Evolutionary conservation across 2,113 vertebrate species (phyloP).

Genomic region (Aplodontia rufa): DNA sequence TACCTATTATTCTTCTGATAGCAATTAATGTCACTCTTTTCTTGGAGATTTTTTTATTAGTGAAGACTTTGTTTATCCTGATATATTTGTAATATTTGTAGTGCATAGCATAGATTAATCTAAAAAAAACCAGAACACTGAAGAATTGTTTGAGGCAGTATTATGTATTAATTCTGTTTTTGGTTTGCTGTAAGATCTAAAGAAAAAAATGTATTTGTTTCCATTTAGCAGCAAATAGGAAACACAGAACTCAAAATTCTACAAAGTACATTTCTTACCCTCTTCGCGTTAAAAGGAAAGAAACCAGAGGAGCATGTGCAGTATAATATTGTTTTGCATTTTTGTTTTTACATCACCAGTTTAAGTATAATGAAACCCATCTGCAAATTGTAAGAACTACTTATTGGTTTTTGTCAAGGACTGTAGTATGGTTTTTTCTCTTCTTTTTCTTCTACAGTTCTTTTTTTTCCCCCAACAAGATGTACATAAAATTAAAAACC

Average conservation of each 20-base stretch:
- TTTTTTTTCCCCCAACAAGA: slow-evolving; percentile 75
- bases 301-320: slow-evolving; percentile 71
- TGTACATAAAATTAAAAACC: slow-evolving; percentile 86
- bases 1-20: slow-evolving; percentile 12
- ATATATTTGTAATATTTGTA: slow-evolving; percentile 55
- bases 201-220: slow-evolving; percentile 75
- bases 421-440: slow-evolving; percentile 25
- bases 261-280: slow-evolving; percentile 71
- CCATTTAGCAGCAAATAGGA: slow-evolving; percentile 74
- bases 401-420: slow-evolving; percentile 72
- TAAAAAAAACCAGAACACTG: slow-evolving; percentile 26
- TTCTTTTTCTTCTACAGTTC: slow-evolving; percentile 64
- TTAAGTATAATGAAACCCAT: slow-evolving; percentile 77
- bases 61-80: slow-evolving; percentile 55
- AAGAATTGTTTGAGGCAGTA: slow-evolving; percentile 60
- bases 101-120: slow-evolving; percentile 46
- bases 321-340: slow-evolving; percentile 67
- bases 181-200: slow-evolving; percentile 64
- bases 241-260: slow-evolving; percentile 70
- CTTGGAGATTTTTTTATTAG: slow-evolving; percentile 41
- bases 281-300: slow-evolving; percentile 75
- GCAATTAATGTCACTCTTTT: slow-evolving; percentile 47
- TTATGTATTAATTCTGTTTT: slow-evolving; percentile 74
- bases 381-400: slow-evolving; percentile 73
- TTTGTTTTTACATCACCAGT: slow-evolving; percentile 75